These are phyloP conservation scores for Pimephales promelas DNA, from an alignment of 2,113 vertebrate species.

Conservation along the genomic window DNA sequence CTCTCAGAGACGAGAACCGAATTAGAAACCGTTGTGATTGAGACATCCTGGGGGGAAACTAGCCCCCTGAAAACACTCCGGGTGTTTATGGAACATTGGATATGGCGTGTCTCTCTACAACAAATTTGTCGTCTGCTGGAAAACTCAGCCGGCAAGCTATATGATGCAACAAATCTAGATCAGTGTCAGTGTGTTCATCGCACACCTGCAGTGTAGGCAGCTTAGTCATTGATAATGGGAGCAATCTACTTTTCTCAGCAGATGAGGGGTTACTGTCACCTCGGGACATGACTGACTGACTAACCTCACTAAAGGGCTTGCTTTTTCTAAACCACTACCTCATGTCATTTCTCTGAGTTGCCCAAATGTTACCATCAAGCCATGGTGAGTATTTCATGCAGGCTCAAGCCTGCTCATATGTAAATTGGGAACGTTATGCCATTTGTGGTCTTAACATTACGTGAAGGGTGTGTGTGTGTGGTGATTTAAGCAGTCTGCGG, in stretches of 20 bases:
- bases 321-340: background rate
- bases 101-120: slow-evolving; percentile 3
- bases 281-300: background rate
- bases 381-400: background rate
- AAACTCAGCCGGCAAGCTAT: background rate
- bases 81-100: slow-evolving; percentile 17
- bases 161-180: slow-evolving; percentile 8
- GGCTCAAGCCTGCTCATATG: background rate
- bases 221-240: slow-evolving; percentile 16
- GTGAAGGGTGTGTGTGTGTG: background rate
- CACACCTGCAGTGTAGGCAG: background rate
- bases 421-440: background rate
- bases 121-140: background rate
- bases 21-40: slow-evolving; percentile 5
- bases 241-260: background rate
- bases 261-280: slow-evolving; percentile 5
- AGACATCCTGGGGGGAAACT: background rate
- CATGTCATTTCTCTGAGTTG: background rate
- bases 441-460: background rate
- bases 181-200: background rate
- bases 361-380: slow-evolving; percentile 1
- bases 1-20: background rate
- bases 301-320: background rate
- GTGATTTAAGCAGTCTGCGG: background rate
- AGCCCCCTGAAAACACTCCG: background rate